A percentile compares a stretch with the other conserved stretches of the same genome.
These are phyloP conservation scores for Helicoverpa armigera DNA, from an alignment of 1,140 invertebrate genomes.

Conservation along the genomic window DNA sequence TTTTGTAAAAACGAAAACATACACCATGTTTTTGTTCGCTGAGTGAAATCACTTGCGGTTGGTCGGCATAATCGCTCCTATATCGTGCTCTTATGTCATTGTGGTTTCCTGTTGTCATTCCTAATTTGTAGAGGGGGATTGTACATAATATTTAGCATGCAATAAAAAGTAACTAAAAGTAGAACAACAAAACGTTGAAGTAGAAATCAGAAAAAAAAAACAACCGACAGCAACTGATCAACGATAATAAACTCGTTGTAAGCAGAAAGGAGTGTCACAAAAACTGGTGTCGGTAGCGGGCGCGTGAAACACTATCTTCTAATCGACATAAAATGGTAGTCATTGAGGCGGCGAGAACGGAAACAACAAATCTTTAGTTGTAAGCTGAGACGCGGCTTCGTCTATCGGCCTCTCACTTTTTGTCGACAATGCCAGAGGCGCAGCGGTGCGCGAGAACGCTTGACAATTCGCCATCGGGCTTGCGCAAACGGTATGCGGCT, in stretches of 20 bases:
- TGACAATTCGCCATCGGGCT: conserved; percentile 74
- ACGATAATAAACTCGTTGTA: conserved; percentile 83
- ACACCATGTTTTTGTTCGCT: conserved; percentile 77
- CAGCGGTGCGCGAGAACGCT: conserved; percentile 57
- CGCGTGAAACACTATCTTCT: conserved; percentile 84
- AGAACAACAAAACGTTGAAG: conserved; percentile 65
- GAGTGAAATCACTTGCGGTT: conserved; percentile 80
- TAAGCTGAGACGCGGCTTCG: conserved; percentile 73
- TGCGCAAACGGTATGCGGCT: conserved; percentile 66
- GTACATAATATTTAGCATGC: conserved; percentile 30
- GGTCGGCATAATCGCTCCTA: conserved; percentile 76
- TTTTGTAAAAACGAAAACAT: conserved; percentile 76
- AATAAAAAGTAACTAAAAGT: conserved; percentile 41
- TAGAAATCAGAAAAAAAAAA: conserved; percentile 67
- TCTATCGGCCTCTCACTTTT: conserved; percentile 75
- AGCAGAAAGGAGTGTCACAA: conserved; percentile 80
- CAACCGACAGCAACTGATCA: conserved; percentile 67
- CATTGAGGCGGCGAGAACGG: conserved; percentile 83
- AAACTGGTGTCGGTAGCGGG: conserved; percentile 83
- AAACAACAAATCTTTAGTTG: conserved; percentile 81
- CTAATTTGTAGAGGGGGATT: conserved; percentile 62
- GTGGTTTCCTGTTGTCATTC: conserved; percentile 78
- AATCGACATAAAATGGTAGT: conserved; percentile 85
- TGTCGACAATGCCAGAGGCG: conserved; percentile 59
- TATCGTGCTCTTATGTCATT: conserved; percentile 72